These are phyloP conservation scores for Nymphalis io DNA, from an alignment of 1,140 invertebrate species.

Conservation along the genomic window DNA sequence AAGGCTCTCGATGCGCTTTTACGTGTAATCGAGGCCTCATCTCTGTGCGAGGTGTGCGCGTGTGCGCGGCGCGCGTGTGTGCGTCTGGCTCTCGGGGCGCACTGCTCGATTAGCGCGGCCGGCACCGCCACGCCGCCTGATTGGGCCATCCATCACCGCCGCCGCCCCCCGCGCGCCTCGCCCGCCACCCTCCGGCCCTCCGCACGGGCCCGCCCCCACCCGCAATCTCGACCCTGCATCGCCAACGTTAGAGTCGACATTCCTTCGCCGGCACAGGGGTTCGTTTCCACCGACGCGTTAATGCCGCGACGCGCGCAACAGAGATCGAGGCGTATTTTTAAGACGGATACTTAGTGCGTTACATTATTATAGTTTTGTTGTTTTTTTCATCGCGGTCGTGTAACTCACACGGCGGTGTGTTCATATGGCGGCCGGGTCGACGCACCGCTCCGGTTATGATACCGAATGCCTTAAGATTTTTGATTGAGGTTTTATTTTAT, in stretches of 20 bases:
- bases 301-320: constrained; percentile 67
- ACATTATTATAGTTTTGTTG: constrained; percentile 73
- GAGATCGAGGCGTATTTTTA: constrained; percentile 74
- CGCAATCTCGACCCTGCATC: constrained; percentile 34
- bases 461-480: constrained; percentile 72
- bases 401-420: constrained; percentile 63
- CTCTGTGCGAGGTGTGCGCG: constrained; percentile 34
- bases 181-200: constrained; percentile 44
- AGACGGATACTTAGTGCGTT: constrained; percentile 77
- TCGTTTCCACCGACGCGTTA: constrained; percentile 59
- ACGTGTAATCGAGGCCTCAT: constrained; percentile 37
- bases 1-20: constrained; percentile 60
- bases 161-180: constrained; percentile 49
- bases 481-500: constrained; percentile 78
- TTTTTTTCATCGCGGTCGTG: constrained; percentile 61
- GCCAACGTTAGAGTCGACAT: constrained; percentile 15
- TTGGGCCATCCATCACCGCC: constrained; percentile 78
- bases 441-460: constrained; percentile 74
- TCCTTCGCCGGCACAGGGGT: neutral
- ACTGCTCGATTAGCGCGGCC: constrained; percentile 73
- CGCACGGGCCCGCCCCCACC: constrained; percentile 13
- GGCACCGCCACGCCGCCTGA: constrained; percentile 73
- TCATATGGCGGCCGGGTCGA: constrained; percentile 68
- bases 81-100: constrained; percentile 58
- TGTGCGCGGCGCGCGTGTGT: constrained; percentile 55